Evolutionary conservation across 2,113 vertebrate genomes (phyloP).

Genomic region (Nothoprocta perdicaria): DNA sequence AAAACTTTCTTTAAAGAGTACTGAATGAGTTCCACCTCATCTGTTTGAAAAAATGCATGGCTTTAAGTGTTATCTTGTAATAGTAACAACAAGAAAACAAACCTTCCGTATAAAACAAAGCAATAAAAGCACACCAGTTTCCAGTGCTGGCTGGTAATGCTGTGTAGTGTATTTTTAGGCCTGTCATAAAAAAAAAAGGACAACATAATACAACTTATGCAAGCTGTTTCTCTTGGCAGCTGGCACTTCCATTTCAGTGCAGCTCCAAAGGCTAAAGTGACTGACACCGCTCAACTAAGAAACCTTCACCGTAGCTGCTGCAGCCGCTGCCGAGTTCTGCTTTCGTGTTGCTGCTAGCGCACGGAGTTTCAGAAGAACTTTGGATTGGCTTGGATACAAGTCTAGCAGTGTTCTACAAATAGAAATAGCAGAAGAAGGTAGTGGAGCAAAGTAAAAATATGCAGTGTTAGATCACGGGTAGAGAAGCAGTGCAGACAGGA

Average conservation of each 20-base stretch:
- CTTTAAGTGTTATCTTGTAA: background rate
- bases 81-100: background rate
- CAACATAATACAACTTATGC: background rate
- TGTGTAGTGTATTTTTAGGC: background rate
- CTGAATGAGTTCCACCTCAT: background rate
- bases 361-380: constrained; percentile 56
- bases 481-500: constrained; percentile 33
- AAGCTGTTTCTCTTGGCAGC: constrained; percentile 1
- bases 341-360: constrained; percentile 51
- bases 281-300: background rate
- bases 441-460: constrained; percentile 54
- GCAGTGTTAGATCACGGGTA: background rate
- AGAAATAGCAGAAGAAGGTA: constrained; percentile 72
- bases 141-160: background rate
- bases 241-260: background rate
- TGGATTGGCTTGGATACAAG: constrained; percentile 62
- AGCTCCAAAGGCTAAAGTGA: background rate
- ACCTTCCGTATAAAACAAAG: background rate
- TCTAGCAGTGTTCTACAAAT: constrained; percentile 63
- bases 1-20: background rate
- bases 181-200: background rate
- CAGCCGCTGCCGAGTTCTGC: constrained; percentile 58
- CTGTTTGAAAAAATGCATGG: background rate
- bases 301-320: background rate
- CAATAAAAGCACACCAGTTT: background rate